A percentile compares a stretch with the other conserved stretches of the same genome.
Evolutionary conservation across 2,113 vertebrate genomes (phyloP).

Genomic region (Saguinus imperator): DNA sequence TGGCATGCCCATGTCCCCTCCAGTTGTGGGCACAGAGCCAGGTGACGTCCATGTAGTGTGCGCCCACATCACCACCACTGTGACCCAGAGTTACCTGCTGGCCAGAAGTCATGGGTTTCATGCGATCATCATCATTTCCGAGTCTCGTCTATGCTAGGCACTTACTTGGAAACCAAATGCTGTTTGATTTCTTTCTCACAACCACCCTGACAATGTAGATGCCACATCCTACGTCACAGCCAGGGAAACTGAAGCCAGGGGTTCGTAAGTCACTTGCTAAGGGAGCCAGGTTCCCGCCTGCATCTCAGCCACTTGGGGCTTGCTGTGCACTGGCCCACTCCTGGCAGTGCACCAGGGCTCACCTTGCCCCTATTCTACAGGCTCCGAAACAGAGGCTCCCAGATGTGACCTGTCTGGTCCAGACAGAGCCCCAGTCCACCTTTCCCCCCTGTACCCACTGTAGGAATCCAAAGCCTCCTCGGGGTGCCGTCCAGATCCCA

Average conservation of each 20-base stretch:
- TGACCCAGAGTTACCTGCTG: background rate
- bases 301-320: background rate
- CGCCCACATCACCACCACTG: rapidly evolving
- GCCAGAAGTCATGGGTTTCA: background rate
- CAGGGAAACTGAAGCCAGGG: background rate
- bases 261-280: background rate
- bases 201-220: rapidly evolving
- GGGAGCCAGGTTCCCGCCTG: background rate
- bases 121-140: rapidly evolving
- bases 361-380: rapidly evolving
- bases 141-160: background rate
- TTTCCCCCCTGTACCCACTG: rapidly evolving
- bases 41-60: background rate
- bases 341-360: rapidly evolving
- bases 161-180: rapidly evolving
- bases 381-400: background rate
- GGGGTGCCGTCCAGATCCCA: rapidly evolving
- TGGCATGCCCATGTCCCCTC: background rate
- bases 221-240: rapidly evolving
- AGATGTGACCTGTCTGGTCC: background rate
- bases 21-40: rapidly evolving
- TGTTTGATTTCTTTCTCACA: background rate
- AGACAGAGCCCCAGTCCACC: background rate
- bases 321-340: background rate
- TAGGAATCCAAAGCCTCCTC: background rate